Percentiles rank a stretch among this genome's conserved stretches.
Conservation (phyloP, 1,140 invertebrate genomes). For the Archegozetes longisetosus region DNA sequence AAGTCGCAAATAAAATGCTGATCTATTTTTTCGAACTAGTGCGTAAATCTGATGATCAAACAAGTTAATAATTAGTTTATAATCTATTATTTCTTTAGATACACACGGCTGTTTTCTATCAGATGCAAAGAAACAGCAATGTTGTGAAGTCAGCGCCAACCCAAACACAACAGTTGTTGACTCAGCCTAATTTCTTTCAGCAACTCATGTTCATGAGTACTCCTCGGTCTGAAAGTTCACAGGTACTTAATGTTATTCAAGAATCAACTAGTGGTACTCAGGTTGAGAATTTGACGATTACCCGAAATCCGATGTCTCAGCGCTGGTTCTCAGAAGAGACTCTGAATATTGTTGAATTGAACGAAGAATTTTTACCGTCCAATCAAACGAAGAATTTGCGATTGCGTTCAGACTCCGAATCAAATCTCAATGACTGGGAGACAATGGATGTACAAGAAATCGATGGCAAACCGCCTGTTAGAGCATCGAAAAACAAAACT, state of each 20-base stretch:
- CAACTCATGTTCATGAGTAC: neutral
- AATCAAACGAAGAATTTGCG: neutral
- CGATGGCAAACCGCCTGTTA: neutral
- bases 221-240: neutral
- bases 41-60: neutral
- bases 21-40: neutral
- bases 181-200: neutral
- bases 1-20: neutral
- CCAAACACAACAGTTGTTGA: neutral
- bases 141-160: neutral
- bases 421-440: neutral
- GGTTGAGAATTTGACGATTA: neutral
- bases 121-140: neutral
- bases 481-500: neutral
- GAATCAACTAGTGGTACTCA: neutral
- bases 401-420: neutral
- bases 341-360: neutral
- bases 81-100: neutral
- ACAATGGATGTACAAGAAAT: neutral
- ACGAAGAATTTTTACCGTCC: neutral
- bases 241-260: neutral
- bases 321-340: neutral
- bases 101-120: conserved; percentile 2
- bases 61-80: neutral
- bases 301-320: neutral